A percentile compares a stretch with the other conserved stretches of the same genome.
Evolutionary conservation across 1,140 invertebrate species (phyloP).

Genomic region (Copidosoma floridanum): DNA sequence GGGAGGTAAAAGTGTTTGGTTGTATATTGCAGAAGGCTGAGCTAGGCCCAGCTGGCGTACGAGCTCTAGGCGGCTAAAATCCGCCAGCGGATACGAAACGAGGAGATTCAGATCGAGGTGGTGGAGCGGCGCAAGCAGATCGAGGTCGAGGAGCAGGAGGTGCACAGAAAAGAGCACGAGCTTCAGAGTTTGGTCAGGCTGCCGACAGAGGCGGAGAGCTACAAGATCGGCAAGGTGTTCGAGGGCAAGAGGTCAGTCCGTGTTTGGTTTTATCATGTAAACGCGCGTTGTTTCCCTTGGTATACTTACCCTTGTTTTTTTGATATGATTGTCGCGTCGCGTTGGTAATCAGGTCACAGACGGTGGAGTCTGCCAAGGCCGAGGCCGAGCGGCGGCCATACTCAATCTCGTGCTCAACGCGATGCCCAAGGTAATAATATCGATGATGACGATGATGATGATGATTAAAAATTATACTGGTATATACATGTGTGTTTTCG

Average conservation of each 20-base stretch:
- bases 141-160: slow-evolving; percentile 93
- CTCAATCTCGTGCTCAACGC: slow-evolving; percentile 89
- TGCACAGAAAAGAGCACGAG: slow-evolving; percentile 88
- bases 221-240: slow-evolving; percentile 85
- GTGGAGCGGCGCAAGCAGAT: slow-evolving; percentile 92
- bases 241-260: slow-evolving; percentile 79
- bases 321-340: not conserved
- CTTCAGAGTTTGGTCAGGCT: slow-evolving; percentile 86
- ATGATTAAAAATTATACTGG: too few relatives aligned
- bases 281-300: too few relatives aligned
- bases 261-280: too few relatives aligned
- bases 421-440: slow-evolving; percentile 89
- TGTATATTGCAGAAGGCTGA: slow-evolving; percentile 93
- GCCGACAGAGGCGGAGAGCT: slow-evolving; percentile 92
- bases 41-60: slow-evolving; percentile 90
- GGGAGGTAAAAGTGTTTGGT: too few relatives aligned
- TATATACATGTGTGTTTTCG: too few relatives aligned
- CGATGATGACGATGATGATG: too few relatives aligned
- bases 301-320: too few relatives aligned
- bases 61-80: slow-evolving; percentile 95
- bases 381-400: slow-evolving; percentile 90
- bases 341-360: slow-evolving; percentile 74
- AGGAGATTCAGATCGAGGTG: slow-evolving; percentile 95
- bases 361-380: slow-evolving; percentile 84
- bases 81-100: slow-evolving; percentile 89